Conservation (phyloP, 2,113 vertebrate species). For the Sphaerodactylus townsendi region DNA sequence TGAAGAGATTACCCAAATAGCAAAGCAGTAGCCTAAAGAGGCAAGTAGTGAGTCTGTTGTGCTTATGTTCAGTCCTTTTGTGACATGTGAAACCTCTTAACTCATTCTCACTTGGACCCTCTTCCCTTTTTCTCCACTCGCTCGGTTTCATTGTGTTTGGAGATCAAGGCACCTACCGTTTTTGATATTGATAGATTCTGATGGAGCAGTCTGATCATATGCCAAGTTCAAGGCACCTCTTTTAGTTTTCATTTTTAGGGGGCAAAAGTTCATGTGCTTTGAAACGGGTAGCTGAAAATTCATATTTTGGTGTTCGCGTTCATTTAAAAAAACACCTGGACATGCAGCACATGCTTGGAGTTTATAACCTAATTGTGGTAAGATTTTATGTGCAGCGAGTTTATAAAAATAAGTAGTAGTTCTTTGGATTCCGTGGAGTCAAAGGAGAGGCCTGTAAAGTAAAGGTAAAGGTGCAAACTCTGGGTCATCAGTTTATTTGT, state of each 20-base stretch:
- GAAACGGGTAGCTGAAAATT: background rate
- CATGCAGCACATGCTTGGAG: background rate
- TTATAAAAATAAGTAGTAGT: background rate
- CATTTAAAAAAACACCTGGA: conserved; percentile 20
- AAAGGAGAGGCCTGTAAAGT: background rate
- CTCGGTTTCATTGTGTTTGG: conserved; percentile 28
- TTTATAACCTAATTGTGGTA: background rate
- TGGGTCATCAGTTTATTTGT: no score
- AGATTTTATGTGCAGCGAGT: background rate
- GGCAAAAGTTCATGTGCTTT: conserved; percentile 4
- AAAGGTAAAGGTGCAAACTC: no score
- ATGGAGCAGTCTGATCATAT: background rate
- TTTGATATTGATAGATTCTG: conserved; percentile 11
- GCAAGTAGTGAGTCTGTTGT: background rate
- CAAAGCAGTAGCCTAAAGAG: conserved; percentile 60
- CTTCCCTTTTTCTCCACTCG: background rate
- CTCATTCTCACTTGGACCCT: background rate
- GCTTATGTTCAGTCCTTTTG: background rate
- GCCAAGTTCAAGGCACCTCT: conserved; percentile 19
- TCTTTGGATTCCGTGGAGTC: conserved; percentile 8
- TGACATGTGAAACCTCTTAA: background rate
- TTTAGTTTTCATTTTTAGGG: background rate
- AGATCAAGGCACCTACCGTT: background rate
- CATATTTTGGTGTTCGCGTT: background rate
- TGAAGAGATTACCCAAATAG: conserved; percentile 66